Evolutionary conservation across 2,113 vertebrate genomes (phyloP), one percentile per base, ranked within the genome.

Genomic region (Butorides virescens): DNA sequence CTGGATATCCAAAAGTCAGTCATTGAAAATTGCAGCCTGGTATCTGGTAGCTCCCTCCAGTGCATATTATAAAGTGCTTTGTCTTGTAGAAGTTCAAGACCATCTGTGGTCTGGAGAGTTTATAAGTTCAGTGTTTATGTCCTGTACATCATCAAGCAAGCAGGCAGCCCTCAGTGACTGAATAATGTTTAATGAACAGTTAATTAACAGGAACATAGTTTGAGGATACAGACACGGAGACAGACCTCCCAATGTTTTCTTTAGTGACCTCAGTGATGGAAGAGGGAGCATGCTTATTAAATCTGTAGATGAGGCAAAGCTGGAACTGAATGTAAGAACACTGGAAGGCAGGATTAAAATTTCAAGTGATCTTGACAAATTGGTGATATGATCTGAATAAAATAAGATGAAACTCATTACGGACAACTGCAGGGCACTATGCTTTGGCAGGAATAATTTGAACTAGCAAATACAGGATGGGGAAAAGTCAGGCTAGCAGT

Each of bases 331-430:
- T 71, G 55, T 66, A 87, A 92, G 88, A 96, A 59, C 56, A 81
- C 95, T 95, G 83, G 89, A 91, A 95, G 93, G 94, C 86, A 91
- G 93, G 91, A 96, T 96, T 96, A 95, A 84, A 92, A 95, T 91
- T 78, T 92, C 80, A 95, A 95, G 66, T 81, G 59, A 47, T 95
- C 84, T 78, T 95, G 91, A 95, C 77, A 93, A 91, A 92, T 81
- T 71, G 70, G 50, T 93, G 95, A 87, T 93, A 86, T 30, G 91
- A 95, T 91, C 65, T 84, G 95, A 94, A 89, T 84, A 86, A 92
- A 96, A 59, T 62, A 93, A 95, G 56, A 87, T 74, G 61, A 93
- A 95, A 95, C 70, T 91, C 89, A 91, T 95, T 95, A 94, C 87
- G 52, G 65, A 95, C 72, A 89, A 95, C 95, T 95, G 76, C 86